Evolutionary conservation across 2,113 vertebrate species (phyloP).

Genomic region (Cinclus mexicanus): DNA sequence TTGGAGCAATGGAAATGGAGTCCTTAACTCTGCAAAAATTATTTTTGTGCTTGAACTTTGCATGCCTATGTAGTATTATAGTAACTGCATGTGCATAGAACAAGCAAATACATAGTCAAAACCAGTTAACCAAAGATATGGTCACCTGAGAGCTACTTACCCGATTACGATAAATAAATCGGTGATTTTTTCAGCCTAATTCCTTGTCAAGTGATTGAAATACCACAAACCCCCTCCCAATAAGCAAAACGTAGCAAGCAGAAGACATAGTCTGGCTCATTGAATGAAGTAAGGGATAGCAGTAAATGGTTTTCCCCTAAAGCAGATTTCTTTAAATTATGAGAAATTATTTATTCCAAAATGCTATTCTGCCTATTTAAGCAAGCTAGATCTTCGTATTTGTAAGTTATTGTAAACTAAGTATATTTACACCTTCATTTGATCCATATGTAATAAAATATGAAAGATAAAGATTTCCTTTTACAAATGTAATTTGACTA

Average conservation of each 20-base stretch:
- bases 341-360: neutral
- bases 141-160: neutral
- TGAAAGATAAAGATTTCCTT: neutral
- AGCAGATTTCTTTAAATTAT: neutral
- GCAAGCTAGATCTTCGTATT: neutral
- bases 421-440: neutral
- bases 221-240: neutral
- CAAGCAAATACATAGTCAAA: neutral
- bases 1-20: neutral
- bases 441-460: neutral
- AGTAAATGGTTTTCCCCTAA: neutral
- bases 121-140: neutral
- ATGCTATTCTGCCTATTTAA: neutral
- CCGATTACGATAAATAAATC: neutral
- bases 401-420: neutral
- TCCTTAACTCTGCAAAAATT: neutral
- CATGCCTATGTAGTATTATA: fast-evolving
- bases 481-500: neutral
- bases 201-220: neutral
- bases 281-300: neutral
- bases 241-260: neutral
- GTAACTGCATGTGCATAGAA: neutral
- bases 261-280: neutral
- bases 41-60: neutral
- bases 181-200: neutral